These are phyloP conservation scores for Dione juno DNA, from an alignment of 2,888 invertebrate genomes.

Conservation along the genomic window DNA sequence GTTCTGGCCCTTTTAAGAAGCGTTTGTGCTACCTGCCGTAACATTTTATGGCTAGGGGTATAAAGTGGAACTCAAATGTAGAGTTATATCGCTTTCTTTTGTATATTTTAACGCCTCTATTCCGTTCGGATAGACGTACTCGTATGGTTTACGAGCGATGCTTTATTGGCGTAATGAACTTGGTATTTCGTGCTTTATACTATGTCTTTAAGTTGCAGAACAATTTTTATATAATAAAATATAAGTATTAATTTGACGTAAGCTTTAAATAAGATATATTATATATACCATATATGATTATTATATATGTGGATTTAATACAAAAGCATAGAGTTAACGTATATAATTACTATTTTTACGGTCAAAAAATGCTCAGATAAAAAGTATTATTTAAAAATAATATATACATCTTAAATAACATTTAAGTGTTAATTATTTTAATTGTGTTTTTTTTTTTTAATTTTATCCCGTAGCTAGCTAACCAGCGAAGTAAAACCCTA, in stretches of 20 bases:
- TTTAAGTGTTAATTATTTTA: too few species aligned
- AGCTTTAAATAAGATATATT: too few species aligned
- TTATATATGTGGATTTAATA: too few species aligned
- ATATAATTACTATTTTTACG: too few species aligned
- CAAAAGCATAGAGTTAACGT: too few species aligned
- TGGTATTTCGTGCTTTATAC: conserved; percentile 14
- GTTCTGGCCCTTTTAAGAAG: conserved; percentile 56
- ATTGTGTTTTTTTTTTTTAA: too few species aligned
- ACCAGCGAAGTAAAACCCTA: not conserved
- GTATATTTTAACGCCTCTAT: conserved; percentile 76
- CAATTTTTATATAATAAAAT: not conserved
- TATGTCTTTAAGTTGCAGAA: not conserved
- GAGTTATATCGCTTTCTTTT: conserved; percentile 74
- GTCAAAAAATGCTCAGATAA: too few species aligned
- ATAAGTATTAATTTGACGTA: not conserved
- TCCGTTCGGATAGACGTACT: conserved; percentile 44
- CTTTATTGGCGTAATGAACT: conserved; percentile 38
- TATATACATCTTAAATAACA: too few species aligned
- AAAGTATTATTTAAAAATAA: too few species aligned
- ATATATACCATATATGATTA: too few species aligned
- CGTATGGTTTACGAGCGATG: conserved; percentile 27
- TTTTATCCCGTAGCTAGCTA: not conserved
- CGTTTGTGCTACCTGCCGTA: conserved; percentile 49
- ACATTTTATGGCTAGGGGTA: conserved; percentile 67
- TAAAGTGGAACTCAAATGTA: conserved; percentile 63